Evolutionary conservation across 1,140 invertebrate genomes (phyloP), one percentile per base, ranked within the genome.

Genomic region (Marisa cornuarietis): DNA sequence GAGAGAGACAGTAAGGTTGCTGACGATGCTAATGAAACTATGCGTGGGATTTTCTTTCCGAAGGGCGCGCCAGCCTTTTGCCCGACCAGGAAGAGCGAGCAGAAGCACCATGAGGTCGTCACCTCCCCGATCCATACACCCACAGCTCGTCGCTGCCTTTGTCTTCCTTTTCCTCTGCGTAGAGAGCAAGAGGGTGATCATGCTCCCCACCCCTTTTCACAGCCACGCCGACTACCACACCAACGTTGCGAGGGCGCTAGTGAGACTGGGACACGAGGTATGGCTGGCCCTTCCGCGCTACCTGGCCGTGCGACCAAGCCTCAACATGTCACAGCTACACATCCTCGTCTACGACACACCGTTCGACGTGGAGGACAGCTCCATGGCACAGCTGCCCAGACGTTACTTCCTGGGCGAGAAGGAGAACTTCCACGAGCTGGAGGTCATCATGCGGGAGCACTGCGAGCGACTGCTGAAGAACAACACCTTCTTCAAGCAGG

Each of bases 161-260:
- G 31, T 68, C 66, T 6, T 68, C 66, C 11, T 68, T 22, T 1
- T 68, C 66, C 0, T 42, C 22, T 16, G 51, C 31, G 51, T 63
- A 18, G 65, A 69, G 42, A 18, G 22, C 76, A 81, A 81, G 58
- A 66, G 26, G 6, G 72, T 81, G 4, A 49, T 81, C 26, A 58
- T 81, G 24, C 65, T 78, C 9, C 80, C 80, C 6, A n/a, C 72
- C 20, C 77, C 75, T 0, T 52, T 18, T 65, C 61, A 31, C 22
- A 82, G 74, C 74, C 63, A 82, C 69, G 62, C 66, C 58, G n/a
- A 68, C 31, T 77, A 78, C 62, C 81, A 82, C 75, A 26, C 66
- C 31, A 79, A 79, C 42, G 58, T 77, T 0, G 81, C 61, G 68
- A 52, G 31, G 20, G 66, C 63, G 31, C n/a, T 82, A 26, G 49